Base-by-base conservation (phyloP, 1,140 invertebrate genomes). In the Drosophila triauraria region DNA sequence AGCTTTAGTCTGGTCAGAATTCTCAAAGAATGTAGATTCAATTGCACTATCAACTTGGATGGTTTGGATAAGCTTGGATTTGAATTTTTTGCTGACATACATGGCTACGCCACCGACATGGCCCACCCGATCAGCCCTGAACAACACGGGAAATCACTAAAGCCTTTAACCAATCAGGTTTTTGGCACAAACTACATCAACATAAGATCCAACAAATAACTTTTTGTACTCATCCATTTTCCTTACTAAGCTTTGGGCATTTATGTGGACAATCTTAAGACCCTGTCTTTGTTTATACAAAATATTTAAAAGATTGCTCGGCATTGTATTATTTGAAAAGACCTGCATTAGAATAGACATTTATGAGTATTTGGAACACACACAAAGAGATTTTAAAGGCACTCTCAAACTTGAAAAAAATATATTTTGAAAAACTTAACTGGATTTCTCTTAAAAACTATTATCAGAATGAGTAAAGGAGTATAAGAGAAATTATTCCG, bases 151-250 rank as follows among this genome's bases (percentile, higher is more conserved):
- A 20, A 20, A 20, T 20, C 20, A 20, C 5, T 27, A 3, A 27
- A 4, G 5, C 5, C 25, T 4, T 27, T 4, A 3, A 27, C 25
- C 2, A 27, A 27, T 20, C 25, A 5, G 25, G 25, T 3, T 5
- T 4, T 27, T 5, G 25, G 25, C 42, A 44, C 42, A 17, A 44
- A 44, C 17, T 44, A 44, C 42, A 44, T 44, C 0, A 44, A 44
- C 42, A 44, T 44, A 6, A 44, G 43, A 44, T 20, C 43, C 43
- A n/a, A 44, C 43, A 44, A 44, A 20, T n/a, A 44, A 44, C n/a
- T 44, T 7, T 44, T n/a, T 17, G 17, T 17, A 44, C 43, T 44
- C 43, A 44, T 44, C 7, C 6, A 44, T 44, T n/a, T 44, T 44
- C 17, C 43, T 17, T 44, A 44, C 43, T 17, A 44, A n/a, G 43